These are phyloP conservation scores for Pachypanchax playfairii DNA, from an alignment of 2,113 vertebrate species.

Conservation along the genomic window DNA sequence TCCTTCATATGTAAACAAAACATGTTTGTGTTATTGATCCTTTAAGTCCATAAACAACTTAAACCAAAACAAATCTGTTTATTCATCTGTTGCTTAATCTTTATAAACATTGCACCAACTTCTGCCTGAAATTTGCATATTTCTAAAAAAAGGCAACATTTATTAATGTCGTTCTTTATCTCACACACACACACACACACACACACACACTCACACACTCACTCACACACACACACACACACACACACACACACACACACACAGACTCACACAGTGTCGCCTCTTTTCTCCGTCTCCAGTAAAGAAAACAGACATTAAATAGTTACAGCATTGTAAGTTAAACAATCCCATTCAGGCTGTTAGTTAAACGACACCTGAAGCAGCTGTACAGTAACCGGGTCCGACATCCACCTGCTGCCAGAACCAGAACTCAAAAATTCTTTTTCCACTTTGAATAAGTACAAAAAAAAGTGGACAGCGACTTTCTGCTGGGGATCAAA, in stretches of 20 bases:
- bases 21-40: too few relatives aligned
- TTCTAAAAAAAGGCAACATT: constrained; percentile 67
- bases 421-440: constrained; percentile 14
- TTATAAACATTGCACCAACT: constrained; percentile 67
- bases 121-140: constrained; percentile 50
- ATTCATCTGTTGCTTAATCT: constrained; percentile 59
- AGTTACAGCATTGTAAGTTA: constrained; percentile 41
- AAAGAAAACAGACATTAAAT: constrained; percentile 52
- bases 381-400: constrained; percentile 24
- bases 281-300: constrained; percentile 33
- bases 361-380: constrained; percentile 6
- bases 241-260: constrained; percentile 14
- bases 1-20: too few relatives aligned
- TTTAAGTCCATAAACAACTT: neutral
- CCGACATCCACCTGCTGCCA: constrained; percentile 53
- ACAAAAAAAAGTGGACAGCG: constrained; percentile 31
- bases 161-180: neutral
- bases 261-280: constrained; percentile 29
- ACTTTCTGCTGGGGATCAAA: constrained; percentile 38
- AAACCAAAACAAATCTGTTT: constrained; percentile 58
- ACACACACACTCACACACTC: constrained; percentile 22
- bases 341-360: constrained; percentile 4
- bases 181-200: neutral
- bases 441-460: constrained; percentile 30
- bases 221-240: neutral